Conservation (phyloP, 2,113 vertebrate species). For the Acrocephalus kingi region DNA sequence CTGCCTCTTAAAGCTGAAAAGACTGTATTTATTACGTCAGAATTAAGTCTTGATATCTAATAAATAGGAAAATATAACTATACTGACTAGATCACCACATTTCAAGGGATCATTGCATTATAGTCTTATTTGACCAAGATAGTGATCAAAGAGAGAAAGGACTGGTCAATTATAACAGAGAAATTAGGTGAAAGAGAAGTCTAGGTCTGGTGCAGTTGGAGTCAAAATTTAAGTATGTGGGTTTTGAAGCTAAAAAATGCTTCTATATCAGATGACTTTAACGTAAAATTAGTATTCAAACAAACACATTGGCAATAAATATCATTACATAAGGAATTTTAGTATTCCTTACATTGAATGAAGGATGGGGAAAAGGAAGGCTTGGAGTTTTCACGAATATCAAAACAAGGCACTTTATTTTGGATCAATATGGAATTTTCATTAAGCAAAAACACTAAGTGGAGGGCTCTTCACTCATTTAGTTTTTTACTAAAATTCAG, state of each 20-base stretch:
- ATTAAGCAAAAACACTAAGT: not conserved
- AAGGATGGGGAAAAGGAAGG: not conserved
- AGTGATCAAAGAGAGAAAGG: not conserved
- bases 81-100: not conserved
- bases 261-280: not conserved
- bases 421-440: not conserved
- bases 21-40: not conserved
- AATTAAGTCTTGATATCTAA: not conserved
- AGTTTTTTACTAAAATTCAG: not conserved
- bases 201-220: not conserved
- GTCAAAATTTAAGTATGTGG: not conserved
- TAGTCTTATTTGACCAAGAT: not conserved
- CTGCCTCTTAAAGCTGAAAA: slow-evolving; percentile 16
- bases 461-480: not conserved
- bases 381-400: not conserved
- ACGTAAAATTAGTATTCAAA: rapidly evolving
- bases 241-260: not conserved
- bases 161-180: not conserved
- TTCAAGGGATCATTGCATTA: not conserved
- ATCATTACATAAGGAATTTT: not conserved
- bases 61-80: not conserved
- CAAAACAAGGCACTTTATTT: not conserved
- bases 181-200: not conserved
- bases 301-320: not conserved
- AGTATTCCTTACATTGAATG: not conserved